Conservation (phyloP, 2,113 vertebrate genomes). For the Romanogobio albipinnatus region DNA sequence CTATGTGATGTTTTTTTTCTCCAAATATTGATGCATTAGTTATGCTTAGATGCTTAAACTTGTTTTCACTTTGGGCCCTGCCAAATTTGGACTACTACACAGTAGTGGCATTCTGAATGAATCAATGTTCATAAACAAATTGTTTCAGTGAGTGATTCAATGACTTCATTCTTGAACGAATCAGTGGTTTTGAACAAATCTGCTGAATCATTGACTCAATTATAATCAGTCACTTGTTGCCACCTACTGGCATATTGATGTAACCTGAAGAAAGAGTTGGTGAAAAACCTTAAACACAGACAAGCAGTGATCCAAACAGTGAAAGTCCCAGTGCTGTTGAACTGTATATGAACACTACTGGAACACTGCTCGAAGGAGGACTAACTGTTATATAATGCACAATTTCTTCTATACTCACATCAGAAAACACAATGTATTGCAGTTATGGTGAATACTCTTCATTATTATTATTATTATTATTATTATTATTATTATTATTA, state of each 20-base stretch:
- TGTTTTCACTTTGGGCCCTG: neutral
- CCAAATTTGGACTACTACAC: neutral
- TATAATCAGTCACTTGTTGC: neutral
- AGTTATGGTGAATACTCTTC: neutral
- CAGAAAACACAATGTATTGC: neutral
- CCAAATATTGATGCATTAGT: neutral
- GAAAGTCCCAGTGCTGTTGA: neutral
- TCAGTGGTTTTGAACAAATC: neutral
- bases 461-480: neutral
- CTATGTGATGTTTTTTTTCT: neutral
- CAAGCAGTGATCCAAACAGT: neutral
- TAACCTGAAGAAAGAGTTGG: neutral
- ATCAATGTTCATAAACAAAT: neutral
- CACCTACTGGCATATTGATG: neutral
- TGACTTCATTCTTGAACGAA: neutral
- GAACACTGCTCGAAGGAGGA: too few relatives aligned
- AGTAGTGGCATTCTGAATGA: neutral
- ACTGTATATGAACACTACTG: neutral
- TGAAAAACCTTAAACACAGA: neutral
- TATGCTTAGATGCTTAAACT: neutral
- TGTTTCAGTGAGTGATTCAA: neutral
- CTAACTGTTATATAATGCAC: neutral
- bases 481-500: neutral
- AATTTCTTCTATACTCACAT: neutral
- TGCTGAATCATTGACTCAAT: neutral